Base-by-base conservation (phyloP, 2,113 vertebrate species). In the Sterrhoptilus dennistouni region DNA sequence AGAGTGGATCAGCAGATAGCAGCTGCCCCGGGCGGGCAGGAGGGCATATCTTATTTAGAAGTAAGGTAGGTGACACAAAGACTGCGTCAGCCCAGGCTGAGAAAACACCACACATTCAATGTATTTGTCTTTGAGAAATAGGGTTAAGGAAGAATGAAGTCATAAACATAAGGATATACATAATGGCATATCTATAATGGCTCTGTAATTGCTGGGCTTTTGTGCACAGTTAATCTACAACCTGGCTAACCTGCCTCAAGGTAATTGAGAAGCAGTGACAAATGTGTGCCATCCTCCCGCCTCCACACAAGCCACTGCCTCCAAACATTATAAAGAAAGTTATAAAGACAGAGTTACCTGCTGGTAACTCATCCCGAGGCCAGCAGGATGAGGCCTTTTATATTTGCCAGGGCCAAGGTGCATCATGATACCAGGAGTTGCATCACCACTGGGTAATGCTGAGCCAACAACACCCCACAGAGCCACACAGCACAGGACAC, bases 191-290 rank as follows among this genome's bases (percentile, higher is more conserved):
- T 77, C 88, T 92, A 25, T 80, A 95, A 94, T 86, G 53, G 21
- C 59, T 70, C 59, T 74, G 82, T 77, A 83, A 90, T 74, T 89
- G 76, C 38, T 5, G 2, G 33, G 21, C 50, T 89, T 88, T 83
- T 77, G 68, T 28, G 27, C 56, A 38, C 59, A 83, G 90, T 89
- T 93, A 90, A 97, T 93, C 63, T 93, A 86, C 83, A 95, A 89
- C 94, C 33, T 66, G 45, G 63, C 36, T 95, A 93, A 91, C 45
- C 65, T 94, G 61, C 66, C 75, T 83, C 38, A 54, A 94, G 85
- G 68, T 80, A 83, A 49, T 35, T 1, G 0, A 94, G 70, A 79
- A 57, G 42, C 50, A 66, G 92, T 5, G 8, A 85, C 38, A 90
- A 92, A 90, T n/a, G 31, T 31, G 23, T 76, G 65, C n/a, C 44